phyloP scores from a whole-genome alignment of 2,797 vertebrate genomes.

The Erpetoichthys calabaricus region DNA sequence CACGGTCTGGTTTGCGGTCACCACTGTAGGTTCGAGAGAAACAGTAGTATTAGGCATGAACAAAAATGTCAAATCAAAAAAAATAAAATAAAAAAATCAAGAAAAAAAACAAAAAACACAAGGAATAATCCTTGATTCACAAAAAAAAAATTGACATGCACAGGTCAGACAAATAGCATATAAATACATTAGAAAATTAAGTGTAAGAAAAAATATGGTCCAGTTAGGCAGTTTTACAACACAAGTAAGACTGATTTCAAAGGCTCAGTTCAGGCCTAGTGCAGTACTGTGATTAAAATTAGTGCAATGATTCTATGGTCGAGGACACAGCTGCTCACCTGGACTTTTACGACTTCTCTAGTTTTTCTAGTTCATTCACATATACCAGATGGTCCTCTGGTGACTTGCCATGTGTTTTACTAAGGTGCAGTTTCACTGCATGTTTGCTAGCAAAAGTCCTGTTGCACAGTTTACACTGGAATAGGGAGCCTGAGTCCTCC shows the following conservation, averaged over 20 bases:
- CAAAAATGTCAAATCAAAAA: too few relatives aligned
- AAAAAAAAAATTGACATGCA: constrained; percentile 77
- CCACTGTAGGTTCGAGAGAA: too few relatives aligned
- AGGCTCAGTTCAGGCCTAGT: constrained; percentile 95
- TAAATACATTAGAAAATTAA: constrained; percentile 83
- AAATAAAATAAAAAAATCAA: constrained; percentile 59
- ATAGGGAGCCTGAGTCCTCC: constrained; percentile 76
- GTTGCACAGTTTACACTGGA: constrained; percentile 95
- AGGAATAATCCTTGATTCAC: constrained; percentile 90
- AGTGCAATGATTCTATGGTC: constrained; percentile 57
- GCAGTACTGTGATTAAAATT: constrained; percentile 66
- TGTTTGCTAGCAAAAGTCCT: constrained; percentile 97
- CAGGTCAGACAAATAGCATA: constrained; percentile 88
- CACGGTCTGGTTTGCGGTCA: too few relatives aligned
- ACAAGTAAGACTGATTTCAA: constrained; percentile 71
- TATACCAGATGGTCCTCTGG: constrained; percentile 96
- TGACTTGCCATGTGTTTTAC: constrained; percentile 96
- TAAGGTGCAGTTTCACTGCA: constrained; percentile 97
- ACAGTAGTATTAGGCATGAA: too few relatives aligned
- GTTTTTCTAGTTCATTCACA: constrained; percentile 90
- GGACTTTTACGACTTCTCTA: constrained; percentile 75
- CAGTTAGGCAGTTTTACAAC: constrained; percentile 76
- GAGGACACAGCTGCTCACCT: constrained; percentile 56
- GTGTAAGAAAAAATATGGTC: constrained; percentile 71
- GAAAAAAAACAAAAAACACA: constrained; percentile 87